Conservation (phyloP, 2,888 invertebrate species). For the Osedax fenrisi region DNA sequence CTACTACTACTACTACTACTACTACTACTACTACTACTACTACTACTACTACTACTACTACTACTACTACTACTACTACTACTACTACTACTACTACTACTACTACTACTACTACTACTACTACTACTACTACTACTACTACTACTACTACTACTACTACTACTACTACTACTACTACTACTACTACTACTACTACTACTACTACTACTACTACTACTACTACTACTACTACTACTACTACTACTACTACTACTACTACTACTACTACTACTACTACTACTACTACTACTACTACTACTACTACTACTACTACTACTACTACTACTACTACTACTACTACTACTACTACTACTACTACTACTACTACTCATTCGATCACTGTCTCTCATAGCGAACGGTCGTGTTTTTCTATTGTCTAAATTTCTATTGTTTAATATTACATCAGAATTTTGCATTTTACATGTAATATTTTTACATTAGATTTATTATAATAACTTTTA, state of each 20-base stretch:
- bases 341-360: neutral
- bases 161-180: slow-evolving; percentile 31
- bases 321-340: neutral
- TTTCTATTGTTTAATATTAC: no score
- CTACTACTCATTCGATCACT: no score
- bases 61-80: slow-evolving; percentile 29
- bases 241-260: slow-evolving; percentile 32
- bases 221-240: slow-evolving; percentile 40
- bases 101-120: slow-evolving; percentile 33
- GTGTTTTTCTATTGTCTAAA: no score
- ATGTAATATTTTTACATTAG: no score
- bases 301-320: neutral
- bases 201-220: slow-evolving; percentile 28
- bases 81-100: slow-evolving; percentile 41
- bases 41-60: neutral
- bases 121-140: slow-evolving; percentile 35
- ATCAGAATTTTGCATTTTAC: no score
- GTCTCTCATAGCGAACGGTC: no score
- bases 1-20: neutral
- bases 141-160: slow-evolving; percentile 37
- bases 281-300: slow-evolving; percentile 29
- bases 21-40: neutral
- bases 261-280: slow-evolving; percentile 37
- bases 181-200: slow-evolving; percentile 30
- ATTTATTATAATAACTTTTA: no score